Percentiles rank a stretch among this genome's conserved stretches.
Evolutionary conservation across 2,888 invertebrate species (phyloP).

Genomic region (Agonopterix subpropinquella): DNA sequence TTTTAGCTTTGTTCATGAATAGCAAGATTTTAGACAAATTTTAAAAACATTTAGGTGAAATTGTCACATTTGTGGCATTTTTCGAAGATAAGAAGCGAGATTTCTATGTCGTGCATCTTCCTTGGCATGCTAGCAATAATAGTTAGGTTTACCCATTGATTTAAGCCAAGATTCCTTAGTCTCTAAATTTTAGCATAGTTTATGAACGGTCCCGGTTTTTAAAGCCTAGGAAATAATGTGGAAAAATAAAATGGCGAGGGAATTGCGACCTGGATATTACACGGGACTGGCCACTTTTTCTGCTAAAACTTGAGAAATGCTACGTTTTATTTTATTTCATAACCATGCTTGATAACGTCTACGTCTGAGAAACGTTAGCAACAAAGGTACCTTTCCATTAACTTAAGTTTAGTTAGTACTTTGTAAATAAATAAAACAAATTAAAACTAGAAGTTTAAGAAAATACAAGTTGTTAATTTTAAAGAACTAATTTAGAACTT

Average conservation of each 20-base stretch:
- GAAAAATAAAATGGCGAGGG: slow-evolving; percentile 34
- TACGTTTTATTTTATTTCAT: not conserved
- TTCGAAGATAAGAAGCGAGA: not conserved
- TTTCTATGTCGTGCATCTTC: not conserved
- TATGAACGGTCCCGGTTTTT: slow-evolving; percentile 25
- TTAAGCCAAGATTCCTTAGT: not conserved
- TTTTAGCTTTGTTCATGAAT: too few relatives aligned
- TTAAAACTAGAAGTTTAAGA: not conserved
- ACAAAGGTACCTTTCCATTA: not conserved
- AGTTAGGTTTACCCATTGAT: too few relatives aligned
- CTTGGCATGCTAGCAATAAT: not conserved
- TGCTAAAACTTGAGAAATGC: not conserved
- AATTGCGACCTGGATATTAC: slow-evolving; percentile 4
- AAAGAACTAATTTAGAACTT: too few relatives aligned
- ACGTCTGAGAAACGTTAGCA: not conserved
- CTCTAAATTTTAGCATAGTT: not conserved
- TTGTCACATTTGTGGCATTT: too few relatives aligned
- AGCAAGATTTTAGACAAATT: too few relatives aligned
- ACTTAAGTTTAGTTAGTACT: not conserved
- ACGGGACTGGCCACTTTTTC: slow-evolving; percentile 1
- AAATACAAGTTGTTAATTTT: too few relatives aligned
- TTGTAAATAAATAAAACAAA: not conserved
- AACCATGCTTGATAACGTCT: not conserved
- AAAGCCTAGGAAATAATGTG: slow-evolving; percentile 34
- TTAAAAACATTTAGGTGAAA: too few relatives aligned